Evolutionary conservation across 2,113 vertebrate species (phyloP).

Genomic region (Tachuris rubrigastra): DNA sequence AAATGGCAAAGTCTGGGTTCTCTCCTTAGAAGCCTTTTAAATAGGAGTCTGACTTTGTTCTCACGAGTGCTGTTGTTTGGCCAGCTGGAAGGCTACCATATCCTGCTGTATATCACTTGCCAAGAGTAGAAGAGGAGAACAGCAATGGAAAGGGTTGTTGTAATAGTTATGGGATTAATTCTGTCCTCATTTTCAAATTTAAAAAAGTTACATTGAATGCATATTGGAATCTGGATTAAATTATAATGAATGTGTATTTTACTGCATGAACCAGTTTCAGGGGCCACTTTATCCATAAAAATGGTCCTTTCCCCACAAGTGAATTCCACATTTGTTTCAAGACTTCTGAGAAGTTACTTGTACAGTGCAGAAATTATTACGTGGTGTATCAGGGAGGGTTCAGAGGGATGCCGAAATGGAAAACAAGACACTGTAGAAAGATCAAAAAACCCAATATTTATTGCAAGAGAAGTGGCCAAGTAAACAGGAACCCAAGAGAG

Average conservation of each 20-base stretch:
- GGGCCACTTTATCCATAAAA: background rate
- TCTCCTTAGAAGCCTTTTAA: background rate
- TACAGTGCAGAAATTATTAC: background rate
- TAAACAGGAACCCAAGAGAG: too few relatives aligned
- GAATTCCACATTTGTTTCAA: background rate
- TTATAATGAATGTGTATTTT: background rate
- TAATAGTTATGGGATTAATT: background rate
- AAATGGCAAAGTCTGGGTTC: slow-evolving; percentile 13
- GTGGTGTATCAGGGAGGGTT: too few relatives aligned
- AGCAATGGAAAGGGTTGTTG: background rate
- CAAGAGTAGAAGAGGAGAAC: background rate
- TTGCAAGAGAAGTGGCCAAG: too few relatives aligned
- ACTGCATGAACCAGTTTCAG: background rate
- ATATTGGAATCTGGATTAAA: background rate
- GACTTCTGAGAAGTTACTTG: background rate
- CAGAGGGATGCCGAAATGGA: too few relatives aligned
- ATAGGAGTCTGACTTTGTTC: background rate
- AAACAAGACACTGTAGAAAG: too few relatives aligned
- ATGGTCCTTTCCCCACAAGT: background rate
- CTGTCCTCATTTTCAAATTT: background rate
- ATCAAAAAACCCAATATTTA: too few relatives aligned
- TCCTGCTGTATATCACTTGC: background rate
- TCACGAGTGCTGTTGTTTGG: background rate
- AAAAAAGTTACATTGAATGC: background rate
- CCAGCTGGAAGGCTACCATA: slow-evolving; percentile 15